A percentile compares a stretch with the other conserved stretches of the same genome.
phyloP scores from a whole-genome alignment of 2,888 invertebrate genomes.

The Seira ritae region DNA sequence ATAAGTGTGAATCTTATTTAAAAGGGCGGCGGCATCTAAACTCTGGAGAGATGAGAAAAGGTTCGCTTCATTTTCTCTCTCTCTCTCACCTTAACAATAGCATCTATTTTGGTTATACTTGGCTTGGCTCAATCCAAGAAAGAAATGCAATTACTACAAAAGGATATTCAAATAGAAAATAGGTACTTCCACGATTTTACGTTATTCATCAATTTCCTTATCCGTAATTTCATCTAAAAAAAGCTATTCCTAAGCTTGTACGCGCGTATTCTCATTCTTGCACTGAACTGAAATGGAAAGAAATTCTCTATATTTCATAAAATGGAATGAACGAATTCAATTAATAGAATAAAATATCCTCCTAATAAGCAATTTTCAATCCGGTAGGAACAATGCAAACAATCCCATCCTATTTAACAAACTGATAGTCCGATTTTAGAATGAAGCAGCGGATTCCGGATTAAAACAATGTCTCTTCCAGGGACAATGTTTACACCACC shows the following conservation, averaged over 20 bases:
- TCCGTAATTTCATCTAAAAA: slow-evolving; percentile 53
- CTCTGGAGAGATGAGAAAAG: slow-evolving; percentile 22
- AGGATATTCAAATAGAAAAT: no score
- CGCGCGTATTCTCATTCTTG: not conserved
- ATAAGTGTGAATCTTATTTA: slow-evolving; percentile 65
- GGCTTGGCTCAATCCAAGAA: not conserved
- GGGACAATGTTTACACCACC: slow-evolving; percentile 54
- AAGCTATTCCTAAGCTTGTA: not conserved
- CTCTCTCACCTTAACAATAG: not conserved
- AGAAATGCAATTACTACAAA: not conserved
- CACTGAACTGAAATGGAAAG: not conserved
- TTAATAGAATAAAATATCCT: not conserved
- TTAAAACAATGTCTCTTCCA: not conserved
- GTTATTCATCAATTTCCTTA: slow-evolving; percentile 37
- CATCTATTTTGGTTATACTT: not conserved
- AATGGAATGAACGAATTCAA: not conserved
- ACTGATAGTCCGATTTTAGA: no score
- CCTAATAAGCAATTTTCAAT: no score
- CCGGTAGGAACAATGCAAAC: no score
- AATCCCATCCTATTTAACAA: no score
- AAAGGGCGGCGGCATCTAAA: slow-evolving; percentile 61
- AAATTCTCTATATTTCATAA: not conserved
- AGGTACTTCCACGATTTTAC: not conserved
- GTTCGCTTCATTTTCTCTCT: not conserved
- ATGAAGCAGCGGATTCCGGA: not conserved